Base-by-base conservation (phyloP, 2,797 vertebrate genomes). In the Pelodytes ibericus region DNA sequence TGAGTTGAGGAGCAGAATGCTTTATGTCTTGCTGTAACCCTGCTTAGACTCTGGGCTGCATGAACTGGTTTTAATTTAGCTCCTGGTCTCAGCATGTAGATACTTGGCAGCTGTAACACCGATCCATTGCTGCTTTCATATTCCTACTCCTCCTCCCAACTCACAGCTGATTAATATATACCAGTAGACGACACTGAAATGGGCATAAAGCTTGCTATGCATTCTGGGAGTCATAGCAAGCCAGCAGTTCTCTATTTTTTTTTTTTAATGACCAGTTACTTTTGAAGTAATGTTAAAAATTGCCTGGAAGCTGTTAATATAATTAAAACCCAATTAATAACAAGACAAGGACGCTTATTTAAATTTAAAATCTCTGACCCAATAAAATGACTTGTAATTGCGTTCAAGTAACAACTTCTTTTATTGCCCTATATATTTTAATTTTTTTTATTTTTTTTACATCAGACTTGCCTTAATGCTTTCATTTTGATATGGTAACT, bases 401-500 rank as follows among this genome's bases (percentile, higher is more conserved):
- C 39, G 75, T 39, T 10, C 58, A 4, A 4, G 18, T 39, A 83
- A 75, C 78, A 82, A 66, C 68, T 83, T 79, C 27, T 82, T 85
- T 83, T 79, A 83, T 51, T 78, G 71, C 75, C 24, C 83, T 82
- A 81, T 58, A 80, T 75, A 86, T n/a, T n/a, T n/a, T n/a, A n/a
- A n/a, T n/a, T n/a, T n/a, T n/a, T n/a, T 67, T 18, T 26, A 4
- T 49, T 13, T 36, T 4, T 82, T 82, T 53, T 36, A 11, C 77
- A 85, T 58, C 81, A 84, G 80, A 84, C 81, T 47, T 80, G 74
- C 47, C 77, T 81, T 82, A 84, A 84, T 44, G 71, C 59, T 62
- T 18, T 44, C 69, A 84, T 88, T 86, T 84, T 80, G 84, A 27
- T 82, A 76, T 78, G 27, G 80, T 73, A 84, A 86, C 2, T 81